Evolutionary conservation across 2,113 vertebrate species (phyloP), one percentile per base, ranked within the genome.

Genomic region (Hyperopisus bebe): DNA sequence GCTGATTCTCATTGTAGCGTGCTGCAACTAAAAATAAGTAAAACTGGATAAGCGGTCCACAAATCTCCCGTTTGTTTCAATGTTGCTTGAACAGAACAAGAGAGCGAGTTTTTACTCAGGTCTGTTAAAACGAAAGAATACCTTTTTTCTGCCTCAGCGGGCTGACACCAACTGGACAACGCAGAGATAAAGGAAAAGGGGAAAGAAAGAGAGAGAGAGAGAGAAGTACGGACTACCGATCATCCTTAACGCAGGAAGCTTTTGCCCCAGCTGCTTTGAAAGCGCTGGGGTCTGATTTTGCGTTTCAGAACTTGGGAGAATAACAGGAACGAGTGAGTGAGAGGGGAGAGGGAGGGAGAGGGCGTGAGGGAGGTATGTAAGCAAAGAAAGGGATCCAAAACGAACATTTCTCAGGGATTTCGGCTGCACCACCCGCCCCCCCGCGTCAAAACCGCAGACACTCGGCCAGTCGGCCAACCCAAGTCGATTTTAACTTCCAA

Each of bases 391-490:
- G 66, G 86, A 91, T 93, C 93, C 93, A 93, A 94, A 92, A 92
- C 89, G 90, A 94, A 94, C 92, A 93, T 92, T 93, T 92, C 90
- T 91, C 88, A 91, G 87, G 90, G 92, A 91, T 91, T 93, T 91
- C 90, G 90, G 88, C 91, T 90, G 88, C 50, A 87, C 88, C 84
- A 87, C 88, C 84, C 58, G n/a, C 47, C 88, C 94, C 94, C 93
- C 92, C 90, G 91, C 92, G 88, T 89, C 90, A 90, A 91, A 93
- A 92, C 93, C 92, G 92, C 93, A 93, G 93, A 93, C 93, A 91
- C 77, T 88, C 85, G 89, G 92, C 90, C 92, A 82, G 91, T 91
- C 92, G 91, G 92, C 94, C 94, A 94, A 92, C 93, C 90, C 93
- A 82, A 19, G 62, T 89, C 35, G 80, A 47, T 46, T 84, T 84